phyloP scores from a whole-genome alignment of 2,888 invertebrate species.

The Nomada hirtipes region DNA sequence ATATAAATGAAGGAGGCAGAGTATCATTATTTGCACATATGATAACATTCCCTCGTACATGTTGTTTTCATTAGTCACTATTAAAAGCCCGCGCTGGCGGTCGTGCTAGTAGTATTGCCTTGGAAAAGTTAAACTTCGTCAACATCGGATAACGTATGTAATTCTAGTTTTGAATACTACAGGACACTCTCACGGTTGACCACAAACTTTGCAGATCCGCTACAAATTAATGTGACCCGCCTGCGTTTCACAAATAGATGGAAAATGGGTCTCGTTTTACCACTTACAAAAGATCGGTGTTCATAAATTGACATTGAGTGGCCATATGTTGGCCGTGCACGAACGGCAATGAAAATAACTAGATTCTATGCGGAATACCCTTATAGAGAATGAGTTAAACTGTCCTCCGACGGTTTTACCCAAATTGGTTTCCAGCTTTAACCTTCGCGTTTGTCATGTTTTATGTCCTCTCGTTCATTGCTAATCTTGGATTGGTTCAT shows the following conservation, averaged over 20 bases:
- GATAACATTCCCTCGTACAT: background rate
- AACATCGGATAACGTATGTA: background rate
- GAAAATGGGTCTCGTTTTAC: constrained; percentile 10
- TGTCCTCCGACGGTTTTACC: background rate
- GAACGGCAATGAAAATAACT: background rate
- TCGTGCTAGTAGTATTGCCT: background rate
- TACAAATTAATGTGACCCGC: background rate
- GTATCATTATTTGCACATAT: background rate
- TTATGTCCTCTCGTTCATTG: too few species aligned
- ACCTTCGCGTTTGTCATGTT: too few species aligned
- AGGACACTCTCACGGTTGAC: background rate
- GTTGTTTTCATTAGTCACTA: constrained; percentile 9
- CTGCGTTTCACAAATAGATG: constrained; percentile 6
- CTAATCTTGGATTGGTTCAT: too few species aligned
- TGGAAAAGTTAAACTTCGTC: constrained; percentile 29
- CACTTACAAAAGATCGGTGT: background rate
- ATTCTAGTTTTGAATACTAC: background rate
- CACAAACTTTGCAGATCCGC: background rate
- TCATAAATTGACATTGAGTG: constrained; percentile 7
- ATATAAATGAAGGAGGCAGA: background rate
- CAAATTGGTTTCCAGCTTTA: background rate
- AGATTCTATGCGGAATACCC: background rate
- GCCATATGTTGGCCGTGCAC: background rate
- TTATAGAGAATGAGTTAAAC: background rate
- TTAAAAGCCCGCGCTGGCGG: constrained; percentile 19